phyloP scores from a whole-genome alignment of 2,888 invertebrate species.

The Harpalus rubripes region DNA sequence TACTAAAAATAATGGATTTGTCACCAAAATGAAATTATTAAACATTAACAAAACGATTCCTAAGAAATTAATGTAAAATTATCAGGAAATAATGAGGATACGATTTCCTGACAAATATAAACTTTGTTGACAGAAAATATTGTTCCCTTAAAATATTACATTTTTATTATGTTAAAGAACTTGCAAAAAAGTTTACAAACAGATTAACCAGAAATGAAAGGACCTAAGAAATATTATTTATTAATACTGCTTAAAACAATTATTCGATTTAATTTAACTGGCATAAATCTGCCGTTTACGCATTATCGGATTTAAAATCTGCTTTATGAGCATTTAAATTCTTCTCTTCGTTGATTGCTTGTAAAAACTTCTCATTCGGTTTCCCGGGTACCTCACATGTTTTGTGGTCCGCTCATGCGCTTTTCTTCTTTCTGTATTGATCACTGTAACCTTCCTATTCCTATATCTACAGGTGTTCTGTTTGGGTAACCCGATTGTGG shows the following conservation, averaged over 20 bases:
- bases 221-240: too few species aligned
- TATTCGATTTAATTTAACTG: not conserved
- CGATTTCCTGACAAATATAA: too few species aligned
- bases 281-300: not conserved
- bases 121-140: too few species aligned
- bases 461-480: constrained; percentile 54
- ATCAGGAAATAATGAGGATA: too few species aligned
- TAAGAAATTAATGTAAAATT: too few species aligned
- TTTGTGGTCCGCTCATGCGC: constrained; percentile 18
- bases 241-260: not conserved
- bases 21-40: too few species aligned
- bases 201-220: too few species aligned
- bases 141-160: too few species aligned
- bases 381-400: constrained; percentile 37
- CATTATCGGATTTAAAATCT: not conserved
- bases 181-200: too few species aligned
- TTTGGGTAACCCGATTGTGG: constrained; percentile 42
- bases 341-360: not conserved
- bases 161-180: too few species aligned
- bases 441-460: constrained; percentile 30
- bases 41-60: too few species aligned
- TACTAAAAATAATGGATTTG: too few species aligned
- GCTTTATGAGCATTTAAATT: not conserved
- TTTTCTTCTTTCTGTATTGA: constrained; percentile 33
- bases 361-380: constrained; percentile 12